phyloP scores from a whole-genome alignment of 2,888 invertebrate genomes.

The Oscheius sp. region DNA sequence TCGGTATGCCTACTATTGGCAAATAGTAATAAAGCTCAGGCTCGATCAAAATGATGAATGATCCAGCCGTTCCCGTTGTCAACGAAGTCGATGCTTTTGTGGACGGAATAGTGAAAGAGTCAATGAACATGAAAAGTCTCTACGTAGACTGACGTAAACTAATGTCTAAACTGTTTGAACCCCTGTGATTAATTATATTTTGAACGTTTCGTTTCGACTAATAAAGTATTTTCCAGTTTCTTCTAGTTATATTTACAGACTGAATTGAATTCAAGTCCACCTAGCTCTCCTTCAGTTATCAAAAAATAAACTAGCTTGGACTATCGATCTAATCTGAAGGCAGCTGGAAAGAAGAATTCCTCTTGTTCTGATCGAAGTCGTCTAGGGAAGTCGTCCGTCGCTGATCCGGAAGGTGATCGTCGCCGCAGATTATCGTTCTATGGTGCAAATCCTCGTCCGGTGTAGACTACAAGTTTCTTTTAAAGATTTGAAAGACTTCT shows the following conservation, averaged over 20 bases:
- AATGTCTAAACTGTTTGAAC: background rate
- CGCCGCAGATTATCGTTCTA: no score
- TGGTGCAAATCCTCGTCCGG: no score
- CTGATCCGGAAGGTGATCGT: no score
- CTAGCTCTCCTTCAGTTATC: no score
- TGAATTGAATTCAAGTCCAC: background rate
- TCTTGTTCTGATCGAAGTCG: no score
- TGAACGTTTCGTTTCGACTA: background rate
- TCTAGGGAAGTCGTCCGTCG: no score
- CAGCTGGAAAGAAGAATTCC: no score
- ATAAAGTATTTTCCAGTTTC: slow-evolving; percentile 1
- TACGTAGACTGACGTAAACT: slow-evolving; percentile 25
- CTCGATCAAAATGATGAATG: slow-evolving; percentile 55
- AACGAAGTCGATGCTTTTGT: slow-evolving; percentile 35
- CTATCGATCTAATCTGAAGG: no score
- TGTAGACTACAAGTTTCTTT: no score
- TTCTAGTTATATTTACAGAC: background rate
- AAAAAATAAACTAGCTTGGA: no score
- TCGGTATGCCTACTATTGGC: slow-evolving; percentile 38
- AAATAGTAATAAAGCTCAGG: slow-evolving; percentile 38
- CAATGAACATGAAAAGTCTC: slow-evolving; percentile 32
- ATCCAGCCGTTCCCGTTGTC: slow-evolving; percentile 36
- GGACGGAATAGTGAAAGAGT: slow-evolving; percentile 33
- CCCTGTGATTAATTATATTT: background rate
- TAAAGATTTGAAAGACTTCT: no score